These are phyloP conservation scores for Thunnus albacares DNA, from an alignment of 2,797 vertebrate species.

Conservation along the genomic window DNA sequence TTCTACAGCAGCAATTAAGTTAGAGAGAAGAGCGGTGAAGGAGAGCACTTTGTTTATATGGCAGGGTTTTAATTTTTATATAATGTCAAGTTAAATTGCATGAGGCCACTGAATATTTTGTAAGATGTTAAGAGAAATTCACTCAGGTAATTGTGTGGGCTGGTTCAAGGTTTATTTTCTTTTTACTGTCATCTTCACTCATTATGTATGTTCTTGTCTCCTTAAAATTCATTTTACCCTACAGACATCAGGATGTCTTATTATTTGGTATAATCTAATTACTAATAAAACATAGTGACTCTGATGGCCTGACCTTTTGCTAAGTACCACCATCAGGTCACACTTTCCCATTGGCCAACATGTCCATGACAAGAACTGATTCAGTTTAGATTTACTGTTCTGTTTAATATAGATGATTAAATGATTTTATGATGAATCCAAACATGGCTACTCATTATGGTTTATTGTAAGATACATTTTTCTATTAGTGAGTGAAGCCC, in stretches of 20 bases:
- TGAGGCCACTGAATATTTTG: conserved; percentile 29
- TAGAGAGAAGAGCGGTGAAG: conserved; percentile 17
- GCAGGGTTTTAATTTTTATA: conserved; percentile 39
- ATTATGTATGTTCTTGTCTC: neutral
- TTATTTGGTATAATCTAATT: neutral
- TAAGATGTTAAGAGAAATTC: conserved; percentile 29
- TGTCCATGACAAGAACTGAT: neutral
- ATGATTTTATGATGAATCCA: neutral
- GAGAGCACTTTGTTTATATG: conserved; percentile 41
- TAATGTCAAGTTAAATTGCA: conserved; percentile 17
- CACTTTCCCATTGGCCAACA: neutral
- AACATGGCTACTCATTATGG: neutral
- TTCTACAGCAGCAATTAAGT: conserved; percentile 44
- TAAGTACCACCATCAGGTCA: no score
- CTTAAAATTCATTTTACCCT: neutral
- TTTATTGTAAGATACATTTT: neutral
- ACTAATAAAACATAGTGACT: neutral
- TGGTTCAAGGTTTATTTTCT: conserved; percentile 12
- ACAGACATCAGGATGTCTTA: neutral
- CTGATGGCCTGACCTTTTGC: neutral
- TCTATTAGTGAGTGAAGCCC: no score
- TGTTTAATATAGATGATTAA: neutral
- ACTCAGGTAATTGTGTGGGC: neutral
- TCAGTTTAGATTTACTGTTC: neutral
- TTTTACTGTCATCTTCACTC: neutral